Evolutionary conservation across 2,888 invertebrate species (phyloP).

Genomic region (Enchytraeus crypticus): DNA sequence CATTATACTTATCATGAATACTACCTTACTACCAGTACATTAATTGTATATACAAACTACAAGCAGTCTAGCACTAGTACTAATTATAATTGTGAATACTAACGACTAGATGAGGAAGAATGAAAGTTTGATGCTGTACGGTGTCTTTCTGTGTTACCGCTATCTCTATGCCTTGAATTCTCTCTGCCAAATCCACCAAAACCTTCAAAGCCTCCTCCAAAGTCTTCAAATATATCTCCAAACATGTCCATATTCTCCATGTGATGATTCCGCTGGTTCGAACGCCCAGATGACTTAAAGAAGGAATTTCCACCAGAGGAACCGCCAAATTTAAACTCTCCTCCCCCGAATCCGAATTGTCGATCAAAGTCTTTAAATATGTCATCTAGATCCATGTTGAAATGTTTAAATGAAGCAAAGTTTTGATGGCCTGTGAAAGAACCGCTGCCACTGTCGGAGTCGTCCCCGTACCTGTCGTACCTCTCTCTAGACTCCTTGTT

Average conservation of each 20-base stretch:
- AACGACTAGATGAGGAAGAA: too few species aligned
- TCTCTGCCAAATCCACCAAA: too few species aligned
- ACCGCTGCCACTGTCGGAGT: not conserved
- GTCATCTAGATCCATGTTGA: not conserved
- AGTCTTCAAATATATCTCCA: slow-evolving; percentile 39
- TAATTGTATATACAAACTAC: too few species aligned
- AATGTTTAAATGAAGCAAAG: too few species aligned
- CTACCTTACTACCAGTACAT: too few species aligned
- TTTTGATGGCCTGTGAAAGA: not conserved
- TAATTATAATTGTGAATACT: too few species aligned
- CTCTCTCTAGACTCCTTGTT: slow-evolving; percentile 47
- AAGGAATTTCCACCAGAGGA: not conserved
- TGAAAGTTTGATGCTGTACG: too few species aligned
- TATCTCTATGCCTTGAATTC: too few species aligned
- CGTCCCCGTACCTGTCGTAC: slow-evolving; percentile 49
- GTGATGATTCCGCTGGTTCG: not conserved
- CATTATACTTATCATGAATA: too few species aligned
- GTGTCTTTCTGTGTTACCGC: too few species aligned
- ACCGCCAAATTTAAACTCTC: not conserved
- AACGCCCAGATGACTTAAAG: not conserved
- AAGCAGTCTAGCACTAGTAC: too few species aligned
- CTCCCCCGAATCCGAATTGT: not conserved
- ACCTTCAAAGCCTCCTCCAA: slow-evolving; percentile 30
- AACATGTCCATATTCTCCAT: slow-evolving; percentile 25
- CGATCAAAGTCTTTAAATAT: not conserved